These are phyloP conservation scores for Nannobrachium achirus DNA, from an alignment of 2,113 vertebrate species.

Conservation along the genomic window DNA sequence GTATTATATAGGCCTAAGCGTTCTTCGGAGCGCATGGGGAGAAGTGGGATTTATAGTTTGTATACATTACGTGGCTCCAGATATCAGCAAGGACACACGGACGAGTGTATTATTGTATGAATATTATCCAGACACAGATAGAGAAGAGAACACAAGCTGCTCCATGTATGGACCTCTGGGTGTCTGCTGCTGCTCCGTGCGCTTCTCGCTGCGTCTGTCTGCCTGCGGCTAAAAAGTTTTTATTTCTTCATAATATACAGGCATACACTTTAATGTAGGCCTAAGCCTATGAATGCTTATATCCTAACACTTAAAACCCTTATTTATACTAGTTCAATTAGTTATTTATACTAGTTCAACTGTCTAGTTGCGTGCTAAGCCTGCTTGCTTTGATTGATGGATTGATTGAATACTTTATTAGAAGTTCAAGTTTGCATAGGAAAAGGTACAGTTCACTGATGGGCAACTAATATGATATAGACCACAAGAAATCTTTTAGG, in stretches of 20 bases:
- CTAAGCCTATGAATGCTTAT: slow-evolving; percentile 56
- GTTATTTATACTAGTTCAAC: too few species aligned
- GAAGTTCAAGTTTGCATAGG: too few species aligned
- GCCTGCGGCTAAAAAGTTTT: too few species aligned
- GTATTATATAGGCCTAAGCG: slow-evolving; percentile 56
- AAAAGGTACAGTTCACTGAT: too few species aligned
- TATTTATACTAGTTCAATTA: too few species aligned
- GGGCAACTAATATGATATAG: too few species aligned
- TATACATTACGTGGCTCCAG: slow-evolving; percentile 92
- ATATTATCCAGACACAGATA: slow-evolving; percentile 73
- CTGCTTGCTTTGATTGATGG: too few species aligned
- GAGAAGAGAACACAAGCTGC: too few species aligned
- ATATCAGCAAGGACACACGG: slow-evolving; percentile 82
- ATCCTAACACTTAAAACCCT: slow-evolving; percentile 45
- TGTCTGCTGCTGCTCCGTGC: slow-evolving; percentile 9
- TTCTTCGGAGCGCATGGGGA: slow-evolving; percentile 61
- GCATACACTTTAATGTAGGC: not conserved
- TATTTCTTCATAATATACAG: not conserved
- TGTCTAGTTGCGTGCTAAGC: too few species aligned
- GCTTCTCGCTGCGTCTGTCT: too few species aligned
- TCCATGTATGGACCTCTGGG: slow-evolving; percentile 83
- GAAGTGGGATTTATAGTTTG: slow-evolving; percentile 88
- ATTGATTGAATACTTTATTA: too few species aligned
- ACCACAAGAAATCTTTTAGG: too few species aligned
- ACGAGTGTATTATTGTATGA: slow-evolving; percentile 75